Conservation (phyloP, 2,113 vertebrate genomes). For the Ibidorhyncha struthersii region DNA sequence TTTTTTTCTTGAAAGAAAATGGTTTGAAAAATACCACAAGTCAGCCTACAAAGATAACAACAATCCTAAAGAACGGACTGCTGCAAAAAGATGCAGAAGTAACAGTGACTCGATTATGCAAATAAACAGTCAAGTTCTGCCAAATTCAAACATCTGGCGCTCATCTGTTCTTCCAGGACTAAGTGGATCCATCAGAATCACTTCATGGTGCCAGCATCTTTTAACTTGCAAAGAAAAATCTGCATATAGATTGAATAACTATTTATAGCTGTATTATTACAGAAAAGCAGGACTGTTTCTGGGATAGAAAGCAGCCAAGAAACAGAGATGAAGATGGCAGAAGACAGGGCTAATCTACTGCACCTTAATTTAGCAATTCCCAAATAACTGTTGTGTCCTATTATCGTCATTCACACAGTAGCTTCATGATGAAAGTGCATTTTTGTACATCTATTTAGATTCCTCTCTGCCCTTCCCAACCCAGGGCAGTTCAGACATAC, state of each 20-base stretch:
- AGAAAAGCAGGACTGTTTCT: background rate
- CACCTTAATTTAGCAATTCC: background rate
- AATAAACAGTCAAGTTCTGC: constrained; percentile 27
- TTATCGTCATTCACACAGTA: background rate
- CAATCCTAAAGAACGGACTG: background rate
- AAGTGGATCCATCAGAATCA: constrained; percentile 29
- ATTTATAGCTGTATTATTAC: background rate
- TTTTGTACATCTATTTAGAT: background rate
- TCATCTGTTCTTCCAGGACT: constrained; percentile 47
- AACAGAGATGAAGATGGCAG: background rate
- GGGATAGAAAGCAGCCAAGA: background rate
- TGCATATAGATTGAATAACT: constrained; percentile 35
- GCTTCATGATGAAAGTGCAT: background rate
- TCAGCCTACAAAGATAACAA: background rate
- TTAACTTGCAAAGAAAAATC: constrained; percentile 32
- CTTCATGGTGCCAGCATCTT: constrained; percentile 3
- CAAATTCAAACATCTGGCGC: constrained; percentile 44
- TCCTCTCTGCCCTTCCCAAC: background rate
- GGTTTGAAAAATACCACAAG: background rate
- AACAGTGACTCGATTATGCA: constrained; percentile 36
- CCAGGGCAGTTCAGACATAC: constrained; percentile 61
- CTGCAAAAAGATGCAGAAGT: constrained; percentile 15
- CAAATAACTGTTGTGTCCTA: background rate
- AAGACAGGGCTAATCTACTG: background rate
- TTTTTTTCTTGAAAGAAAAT: background rate